Conservation (phyloP, 2,888 invertebrate genomes). For the Neoscelio sp. region DNA sequence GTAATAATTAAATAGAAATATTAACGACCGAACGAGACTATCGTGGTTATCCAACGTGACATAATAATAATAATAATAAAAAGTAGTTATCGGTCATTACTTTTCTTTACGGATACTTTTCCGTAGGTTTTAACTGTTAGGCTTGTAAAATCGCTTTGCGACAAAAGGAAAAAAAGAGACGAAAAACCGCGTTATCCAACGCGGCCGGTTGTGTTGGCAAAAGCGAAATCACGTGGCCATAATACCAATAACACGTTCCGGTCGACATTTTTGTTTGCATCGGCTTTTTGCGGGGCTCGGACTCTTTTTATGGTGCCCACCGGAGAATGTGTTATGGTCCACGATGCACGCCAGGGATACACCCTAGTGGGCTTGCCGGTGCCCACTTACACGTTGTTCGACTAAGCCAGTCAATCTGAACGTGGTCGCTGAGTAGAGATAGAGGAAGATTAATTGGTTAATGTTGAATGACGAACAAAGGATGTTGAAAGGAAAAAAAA, state of each 20-base stretch:
- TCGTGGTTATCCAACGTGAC: no score
- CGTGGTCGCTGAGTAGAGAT: conserved; percentile 2
- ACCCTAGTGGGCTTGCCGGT: conserved; percentile 65
- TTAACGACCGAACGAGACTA: no score
- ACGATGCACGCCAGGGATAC: conserved; percentile 59
- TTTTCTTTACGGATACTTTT: neutral
- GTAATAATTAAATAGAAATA: no score
- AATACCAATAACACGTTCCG: conserved; percentile 38
- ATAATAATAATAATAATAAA: no score
- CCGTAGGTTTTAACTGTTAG: conserved; percentile 8
- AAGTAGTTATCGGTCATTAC: neutral
- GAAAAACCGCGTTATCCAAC: conserved; percentile 5
- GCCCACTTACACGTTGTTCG: conserved; percentile 67
- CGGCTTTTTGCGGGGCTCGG: conserved; percentile 30
- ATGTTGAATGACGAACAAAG: no score
- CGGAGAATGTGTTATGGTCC: conserved; percentile 68
- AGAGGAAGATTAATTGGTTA: no score
- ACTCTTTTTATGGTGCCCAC: conserved; percentile 60
- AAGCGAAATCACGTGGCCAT: conserved; percentile 12
- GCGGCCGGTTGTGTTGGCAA: neutral
- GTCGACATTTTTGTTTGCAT: conserved; percentile 40
- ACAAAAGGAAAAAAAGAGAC: neutral
- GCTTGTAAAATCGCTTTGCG: conserved; percentile 18
- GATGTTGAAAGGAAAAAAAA: no score
- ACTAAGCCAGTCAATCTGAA: conserved; percentile 55